Base-by-base conservation (phyloP, 2,113 vertebrate genomes). In the Willisornis vidua region DNA sequence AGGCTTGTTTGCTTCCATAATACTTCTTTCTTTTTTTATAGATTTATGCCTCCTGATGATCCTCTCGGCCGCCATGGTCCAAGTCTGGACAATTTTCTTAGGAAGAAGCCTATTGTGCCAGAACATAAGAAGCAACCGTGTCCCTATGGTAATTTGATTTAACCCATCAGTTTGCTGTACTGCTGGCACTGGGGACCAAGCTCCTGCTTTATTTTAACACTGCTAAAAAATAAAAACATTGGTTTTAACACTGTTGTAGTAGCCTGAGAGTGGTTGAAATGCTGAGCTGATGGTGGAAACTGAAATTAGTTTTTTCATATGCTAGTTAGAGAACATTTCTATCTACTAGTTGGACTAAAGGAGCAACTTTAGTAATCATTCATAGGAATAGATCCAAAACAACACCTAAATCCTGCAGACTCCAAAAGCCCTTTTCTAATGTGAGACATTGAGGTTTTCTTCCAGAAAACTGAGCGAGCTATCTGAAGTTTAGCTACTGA, bases 101-200 rank as follows among this genome's bases (percentile, higher is more conserved):
- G 99, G 96, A 99, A 99, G 97, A 98, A 98, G 89, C 99, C 99
- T 22, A 97, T 99, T 74, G 97, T 99, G 87, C 99, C 99, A 14
- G 99, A 99, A 95, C 99, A 99, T 97, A 99, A 99, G 98, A 99
- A 99, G 86, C 99, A 99, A 93, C 99, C 99, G 0, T 99, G 99
- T 96, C 99, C 99, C 68, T 99, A 99, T 3, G 99, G 99, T 99
- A 98, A 98, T 75, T 95, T 78, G 58, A 70, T 92, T 94, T 96
- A 66, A 66, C 51, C 41, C 41, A 22, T 43, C 49, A 16, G 9
- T 7, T 61, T 72, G 87, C 72, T 61, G 8, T 45, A 25, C 51
- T 70, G 20, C 54, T 90, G 48, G 37, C 52, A 17, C 37, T 84
- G 45, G 37, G 28, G 11, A 77, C 29, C n/a, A 70, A 74, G 25